Base-by-base conservation (phyloP, 2,113 vertebrate species). In the Labeo catla region DNA sequence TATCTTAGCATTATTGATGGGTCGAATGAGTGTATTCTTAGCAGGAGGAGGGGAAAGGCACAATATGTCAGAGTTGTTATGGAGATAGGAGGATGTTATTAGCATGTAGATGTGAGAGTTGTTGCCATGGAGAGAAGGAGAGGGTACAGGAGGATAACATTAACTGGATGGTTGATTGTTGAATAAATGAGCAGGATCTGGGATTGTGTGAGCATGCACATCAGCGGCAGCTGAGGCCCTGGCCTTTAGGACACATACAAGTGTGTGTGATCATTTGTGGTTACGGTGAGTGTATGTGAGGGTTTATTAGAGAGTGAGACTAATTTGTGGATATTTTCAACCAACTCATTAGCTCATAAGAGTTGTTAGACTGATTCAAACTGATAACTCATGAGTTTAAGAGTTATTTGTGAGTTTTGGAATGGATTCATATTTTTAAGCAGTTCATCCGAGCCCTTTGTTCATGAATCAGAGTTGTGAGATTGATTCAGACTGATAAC, bases 201-300 rank as follows among this genome's bases (percentile, higher is more conserved):
- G 88, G 86, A 84, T 80, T 79, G 88, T 82, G 89, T 78, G 82
- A 88, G 90, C 90, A 87, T 87, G 90, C 89, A 89, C 86, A 87
- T 87, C 87, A 86, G 77, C 84, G 70, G 89, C 92, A 91, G 91
- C 90, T 90, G 91, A 90, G 91, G 80, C 89, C 86, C 61, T 49
- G 80, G 77, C 45, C 87, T 76, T 77, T 36, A n/a, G 84, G 91
- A 87, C 83, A 79, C 84, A 76, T 89, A 89, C 83, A 74, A 84
- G 87, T 43, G 85, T 84, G 77, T 87, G 3, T 0, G 2, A 15
- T 23, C 57, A 4, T 73, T 8, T n/a, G 34, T 28, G 49, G 54
- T 23, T 63, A 16, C 12, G 28, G 43, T 52, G 76, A 54, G 23
- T 57, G 8, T 9, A 21, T 19, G 8, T 36, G 28, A 19, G 76